phyloP scores from a whole-genome alignment of 2,888 invertebrate species.

The Heliconius hortense region DNA sequence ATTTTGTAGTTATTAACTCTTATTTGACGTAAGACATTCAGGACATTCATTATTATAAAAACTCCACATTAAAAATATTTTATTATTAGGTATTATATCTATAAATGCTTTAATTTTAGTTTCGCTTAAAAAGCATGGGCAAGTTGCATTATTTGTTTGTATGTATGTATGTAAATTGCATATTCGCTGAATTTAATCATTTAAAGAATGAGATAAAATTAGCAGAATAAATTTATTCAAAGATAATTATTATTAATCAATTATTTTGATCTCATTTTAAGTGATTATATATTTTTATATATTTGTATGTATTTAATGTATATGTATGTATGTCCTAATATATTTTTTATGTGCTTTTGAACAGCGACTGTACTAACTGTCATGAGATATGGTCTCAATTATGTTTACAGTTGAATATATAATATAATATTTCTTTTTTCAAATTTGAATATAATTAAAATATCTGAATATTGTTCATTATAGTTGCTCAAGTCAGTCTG shows the following conservation, averaged over 20 bases:
- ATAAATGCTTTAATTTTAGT: conserved; percentile 9
- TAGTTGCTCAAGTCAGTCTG: conserved; percentile 14
- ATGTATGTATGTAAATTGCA: not conserved
- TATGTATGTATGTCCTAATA: conserved; percentile 4
- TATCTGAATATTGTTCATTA: not conserved
- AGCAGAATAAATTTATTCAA: not conserved
- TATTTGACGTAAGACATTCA: conserved; percentile 1
- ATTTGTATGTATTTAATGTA: conserved; percentile 4
- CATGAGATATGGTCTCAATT: not conserved
- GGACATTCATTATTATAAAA: not conserved
- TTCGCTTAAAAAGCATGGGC: conserved; percentile 15
- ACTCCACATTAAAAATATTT: not conserved
- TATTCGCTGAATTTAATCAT: not conserved
- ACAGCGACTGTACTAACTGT: conserved; percentile 15
- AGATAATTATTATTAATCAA: no score
- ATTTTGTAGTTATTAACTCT: no score
- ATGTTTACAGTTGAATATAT: not conserved
- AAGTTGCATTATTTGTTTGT: not conserved
- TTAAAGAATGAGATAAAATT: conserved; percentile 9
- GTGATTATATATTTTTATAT: conserved; percentile 3
- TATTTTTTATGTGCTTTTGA: conserved; percentile 1
- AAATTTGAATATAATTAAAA: no score
- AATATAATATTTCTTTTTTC: no score
- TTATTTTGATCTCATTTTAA: not conserved
- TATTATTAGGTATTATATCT: not conserved